Conservation (phyloP, 1,140 invertebrate genomes). For the Bombyx mori region ASM3026992v2 NC_085126.1:9352001-9352500, state of each 20-base stretch:
- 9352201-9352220: slow-evolving; percentile 43
- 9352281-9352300: slow-evolving; percentile 40
- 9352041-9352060: slow-evolving; percentile 44
- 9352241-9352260: slow-evolving; percentile 55
- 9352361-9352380: slow-evolving; percentile 76
- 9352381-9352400: slow-evolving; percentile 85
- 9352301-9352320: slow-evolving; percentile 58
- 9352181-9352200: slow-evolving; percentile 51
- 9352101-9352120: slow-evolving; percentile 38
- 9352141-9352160: slow-evolving; percentile 63
- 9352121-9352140: slow-evolving; percentile 44
- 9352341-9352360: slow-evolving; percentile 80
- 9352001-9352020: slow-evolving; percentile 46
- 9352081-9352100: slow-evolving; percentile 49
- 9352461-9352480: slow-evolving; percentile 78
- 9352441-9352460: slow-evolving; percentile 53
- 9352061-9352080: slow-evolving; percentile 32
- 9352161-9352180: slow-evolving; percentile 46
- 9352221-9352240: slow-evolving; percentile 55
- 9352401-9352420: slow-evolving; percentile 81
- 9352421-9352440: slow-evolving; percentile 85
- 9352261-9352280: slow-evolving; percentile 53
- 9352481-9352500: slow-evolving; percentile 92
- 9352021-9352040: slow-evolving; percentile 53
- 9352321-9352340: slow-evolving; percentile 50